A percentile compares a stretch with the other conserved stretches of the same genome.
Conservation (phyloP, 1,140 invertebrate species). For the Drosophila sp. region DNA sequence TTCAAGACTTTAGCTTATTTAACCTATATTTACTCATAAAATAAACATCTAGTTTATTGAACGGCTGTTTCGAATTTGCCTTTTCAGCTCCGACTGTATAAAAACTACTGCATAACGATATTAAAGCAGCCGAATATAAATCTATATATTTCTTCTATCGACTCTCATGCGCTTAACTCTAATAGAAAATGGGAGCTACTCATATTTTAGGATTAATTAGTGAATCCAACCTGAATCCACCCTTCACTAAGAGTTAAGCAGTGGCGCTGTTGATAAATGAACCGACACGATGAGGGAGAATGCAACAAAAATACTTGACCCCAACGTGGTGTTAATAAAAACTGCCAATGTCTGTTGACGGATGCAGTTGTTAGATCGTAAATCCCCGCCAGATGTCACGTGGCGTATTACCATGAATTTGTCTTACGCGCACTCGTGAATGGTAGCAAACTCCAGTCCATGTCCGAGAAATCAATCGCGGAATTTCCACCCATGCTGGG, state of each 20-base stretch:
- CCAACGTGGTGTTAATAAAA: conserved; percentile 45
- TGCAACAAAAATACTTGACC: conserved; percentile 7
- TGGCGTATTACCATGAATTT: conserved; percentile 53
- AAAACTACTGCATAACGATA: no score
- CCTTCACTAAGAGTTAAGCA: conserved; percentile 4
- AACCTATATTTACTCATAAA: no score
- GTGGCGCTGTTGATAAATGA: conserved; percentile 55
- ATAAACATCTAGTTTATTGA: no score
- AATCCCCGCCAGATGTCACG: conserved; percentile 30
- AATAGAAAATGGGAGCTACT: conserved; percentile 27
- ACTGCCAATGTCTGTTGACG: conserved; percentile 48
- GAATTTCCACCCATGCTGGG: conserved; percentile 25
- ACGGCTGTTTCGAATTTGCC: no score
- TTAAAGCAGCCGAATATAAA: no score
- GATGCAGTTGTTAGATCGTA: conserved; percentile 49
- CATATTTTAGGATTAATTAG: conserved; percentile 42
- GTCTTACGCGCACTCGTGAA: conserved; percentile 34
- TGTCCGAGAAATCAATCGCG: conserved; percentile 69
- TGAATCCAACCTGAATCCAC: neutral
- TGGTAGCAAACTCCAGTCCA: conserved; percentile 6
- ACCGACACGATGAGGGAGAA: conserved; percentile 1
- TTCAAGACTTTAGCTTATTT: no score
- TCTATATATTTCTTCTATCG: no score
- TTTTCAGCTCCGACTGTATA: no score
- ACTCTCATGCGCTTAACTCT: no score